Conservation (phyloP, 2,888 invertebrate species). For the Scaptomyza flava region DNA sequence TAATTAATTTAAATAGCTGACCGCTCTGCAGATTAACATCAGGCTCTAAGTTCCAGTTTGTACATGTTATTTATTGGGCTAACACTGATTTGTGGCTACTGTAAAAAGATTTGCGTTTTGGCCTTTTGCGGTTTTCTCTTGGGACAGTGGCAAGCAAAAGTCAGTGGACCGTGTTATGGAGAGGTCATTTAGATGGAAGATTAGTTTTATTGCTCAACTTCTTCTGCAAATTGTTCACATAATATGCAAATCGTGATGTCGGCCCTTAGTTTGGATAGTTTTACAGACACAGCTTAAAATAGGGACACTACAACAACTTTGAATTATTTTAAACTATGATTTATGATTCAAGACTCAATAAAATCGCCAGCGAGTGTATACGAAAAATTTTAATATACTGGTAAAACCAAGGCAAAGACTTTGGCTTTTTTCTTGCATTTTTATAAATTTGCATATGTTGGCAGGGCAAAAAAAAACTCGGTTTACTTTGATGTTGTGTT, state of each 20-base stretch:
- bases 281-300: constrained; percentile 7
- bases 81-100: constrained; percentile 48
- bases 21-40: constrained; percentile 2
- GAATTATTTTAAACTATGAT: constrained; percentile 56
- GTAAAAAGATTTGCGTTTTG: constrained; percentile 20
- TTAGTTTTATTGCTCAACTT: constrained; percentile 77
- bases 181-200: constrained; percentile 76
- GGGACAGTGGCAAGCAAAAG: constrained; percentile 52
- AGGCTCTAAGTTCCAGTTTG: constrained; percentile 12
- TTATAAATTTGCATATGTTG: constrained; percentile 57
- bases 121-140: constrained; percentile 47
- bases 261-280: constrained; percentile 33
- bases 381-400: constrained; percentile 27
- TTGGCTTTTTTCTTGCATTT: neutral
- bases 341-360: constrained; percentile 29
- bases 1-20: constrained; percentile 60
- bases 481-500: constrained; percentile 55
- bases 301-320: constrained; percentile 9
- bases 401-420: neutral
- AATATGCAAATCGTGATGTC: constrained; percentile 71
- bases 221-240: constrained; percentile 75
- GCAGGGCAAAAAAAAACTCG: constrained; percentile 43
- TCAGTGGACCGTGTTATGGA: constrained; percentile 61
- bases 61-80: constrained; percentile 42
- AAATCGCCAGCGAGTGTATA: neutral